Percentiles rank a stretch among this genome's conserved stretches.
These are phyloP conservation scores for Drosophila affinis DNA, from an alignment of 2,888 invertebrate genomes.

Conservation along the genomic window DNA sequence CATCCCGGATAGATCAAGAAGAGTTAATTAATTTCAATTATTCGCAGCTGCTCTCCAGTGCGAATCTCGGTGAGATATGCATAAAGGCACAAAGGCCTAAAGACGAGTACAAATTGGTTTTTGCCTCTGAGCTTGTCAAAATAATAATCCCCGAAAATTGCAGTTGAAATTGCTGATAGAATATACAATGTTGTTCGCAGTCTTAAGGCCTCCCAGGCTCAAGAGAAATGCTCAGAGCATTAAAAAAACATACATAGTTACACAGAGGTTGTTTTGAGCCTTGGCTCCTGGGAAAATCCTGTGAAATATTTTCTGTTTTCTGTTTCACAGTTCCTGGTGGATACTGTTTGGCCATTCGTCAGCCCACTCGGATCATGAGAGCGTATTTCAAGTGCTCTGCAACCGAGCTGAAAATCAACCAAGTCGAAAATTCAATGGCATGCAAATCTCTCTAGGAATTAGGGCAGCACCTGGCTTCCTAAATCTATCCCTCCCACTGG, in stretches of 20 bases:
- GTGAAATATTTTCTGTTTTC: neutral
- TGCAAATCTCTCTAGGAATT: constrained; percentile 15
- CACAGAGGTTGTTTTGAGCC: neutral
- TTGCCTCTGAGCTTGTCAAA: neutral
- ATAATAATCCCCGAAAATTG: neutral
- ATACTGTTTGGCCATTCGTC: constrained; percentile 2
- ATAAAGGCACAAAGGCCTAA: neutral
- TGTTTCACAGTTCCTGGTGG: neutral
- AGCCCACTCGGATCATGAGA: constrained; percentile 2
- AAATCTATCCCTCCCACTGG: neutral
- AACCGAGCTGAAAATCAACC: constrained; percentile 31
- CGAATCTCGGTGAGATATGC: neutral
- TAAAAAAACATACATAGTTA: neutral
- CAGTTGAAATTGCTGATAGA: neutral
- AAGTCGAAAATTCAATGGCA: constrained; percentile 40
- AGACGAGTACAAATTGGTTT: neutral
- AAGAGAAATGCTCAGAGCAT: neutral
- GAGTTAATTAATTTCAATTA: constrained; percentile 4
- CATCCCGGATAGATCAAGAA: neutral
- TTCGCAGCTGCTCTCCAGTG: neutral
- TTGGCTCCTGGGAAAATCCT: neutral
- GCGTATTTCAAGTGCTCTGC: constrained; percentile 21
- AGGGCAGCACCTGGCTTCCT: constrained; percentile 4
- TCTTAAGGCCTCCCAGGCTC: neutral
- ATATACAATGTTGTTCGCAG: neutral